phyloP scores from a whole-genome alignment of 2,888 invertebrate species.

The Diaprepes abbreviatus region DNA sequence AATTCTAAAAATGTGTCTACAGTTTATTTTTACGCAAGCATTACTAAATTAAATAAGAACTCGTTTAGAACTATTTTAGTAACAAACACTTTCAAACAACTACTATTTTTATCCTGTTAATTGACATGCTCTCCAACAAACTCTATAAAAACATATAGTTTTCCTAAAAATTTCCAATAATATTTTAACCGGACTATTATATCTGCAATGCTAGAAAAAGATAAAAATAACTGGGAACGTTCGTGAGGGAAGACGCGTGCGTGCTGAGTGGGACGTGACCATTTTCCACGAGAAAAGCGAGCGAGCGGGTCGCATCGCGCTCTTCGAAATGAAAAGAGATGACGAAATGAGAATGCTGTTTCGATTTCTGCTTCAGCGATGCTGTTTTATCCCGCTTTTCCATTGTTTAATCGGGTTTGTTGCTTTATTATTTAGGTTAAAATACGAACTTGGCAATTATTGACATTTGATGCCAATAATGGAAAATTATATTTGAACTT shows the following conservation, averaged over 20 bases:
- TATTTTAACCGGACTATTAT: constrained; percentile 22
- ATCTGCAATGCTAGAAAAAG: constrained; percentile 20
- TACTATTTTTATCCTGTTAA: constrained; percentile 5
- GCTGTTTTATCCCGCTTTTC: constrained; percentile 2
- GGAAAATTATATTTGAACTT: too few species aligned
- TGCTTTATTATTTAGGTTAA: constrained; percentile 13
- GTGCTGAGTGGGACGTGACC: constrained; percentile 13
- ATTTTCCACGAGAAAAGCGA: constrained; percentile 26
- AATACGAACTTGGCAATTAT: background rate
- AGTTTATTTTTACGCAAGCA: too few species aligned
- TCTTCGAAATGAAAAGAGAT: constrained; percentile 16
- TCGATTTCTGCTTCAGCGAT: constrained; percentile 16
- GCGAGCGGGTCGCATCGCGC: background rate
- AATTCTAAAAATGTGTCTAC: too few species aligned
- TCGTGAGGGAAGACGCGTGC: constrained; percentile 21
- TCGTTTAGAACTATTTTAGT: background rate
- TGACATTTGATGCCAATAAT: too few species aligned
- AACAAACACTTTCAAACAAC: background rate
- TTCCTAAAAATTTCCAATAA: background rate
- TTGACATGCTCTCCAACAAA: background rate
- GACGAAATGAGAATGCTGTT: constrained; percentile 18
- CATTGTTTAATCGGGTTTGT: constrained; percentile 2
- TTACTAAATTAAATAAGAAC: too few species aligned
- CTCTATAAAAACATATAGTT: background rate
- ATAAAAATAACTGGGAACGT: constrained; percentile 11